A percentile compares a stretch with the other conserved stretches of the same genome.
Conservation (phyloP, 2,113 vertebrate species). For the Piliocolobus tephrosceles region DNA sequence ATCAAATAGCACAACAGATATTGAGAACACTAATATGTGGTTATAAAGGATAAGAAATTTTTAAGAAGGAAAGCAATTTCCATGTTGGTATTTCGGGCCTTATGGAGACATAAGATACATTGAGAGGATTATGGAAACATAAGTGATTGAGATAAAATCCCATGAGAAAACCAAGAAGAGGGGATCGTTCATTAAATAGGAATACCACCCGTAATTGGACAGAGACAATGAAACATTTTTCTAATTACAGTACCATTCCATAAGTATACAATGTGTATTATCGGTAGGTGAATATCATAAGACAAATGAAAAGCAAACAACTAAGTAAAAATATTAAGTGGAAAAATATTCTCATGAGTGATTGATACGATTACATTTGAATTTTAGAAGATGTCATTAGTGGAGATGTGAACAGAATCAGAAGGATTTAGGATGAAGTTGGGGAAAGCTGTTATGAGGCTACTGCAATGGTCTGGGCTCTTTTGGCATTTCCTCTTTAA, state of each 20-base stretch:
- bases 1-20: not conserved
- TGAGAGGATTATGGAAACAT: not conserved
- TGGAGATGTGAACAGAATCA: not conserved
- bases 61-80: not conserved
- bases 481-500: too few relatives aligned
- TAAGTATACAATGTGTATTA: rapidly evolving
- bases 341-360: not conserved
- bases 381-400: not conserved
- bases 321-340: not conserved
- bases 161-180: not conserved
- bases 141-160: not conserved
- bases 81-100: not conserved
- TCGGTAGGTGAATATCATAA: not conserved
- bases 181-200: too few relatives aligned
- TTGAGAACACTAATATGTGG: not conserved
- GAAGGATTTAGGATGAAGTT: not conserved
- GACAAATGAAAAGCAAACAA: not conserved
- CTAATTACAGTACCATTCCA: not conserved
- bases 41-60: not conserved
- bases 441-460: not conserved
- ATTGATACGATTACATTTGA: not conserved
- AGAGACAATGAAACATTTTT: not conserved
- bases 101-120: not conserved
- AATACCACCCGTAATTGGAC: rapidly evolving
- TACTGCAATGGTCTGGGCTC: rapidly evolving